Evolutionary conservation across 2,888 invertebrate genomes (phyloP), one percentile per base, ranked within the genome.

Genomic region (Cephonodes hylas): DNA sequence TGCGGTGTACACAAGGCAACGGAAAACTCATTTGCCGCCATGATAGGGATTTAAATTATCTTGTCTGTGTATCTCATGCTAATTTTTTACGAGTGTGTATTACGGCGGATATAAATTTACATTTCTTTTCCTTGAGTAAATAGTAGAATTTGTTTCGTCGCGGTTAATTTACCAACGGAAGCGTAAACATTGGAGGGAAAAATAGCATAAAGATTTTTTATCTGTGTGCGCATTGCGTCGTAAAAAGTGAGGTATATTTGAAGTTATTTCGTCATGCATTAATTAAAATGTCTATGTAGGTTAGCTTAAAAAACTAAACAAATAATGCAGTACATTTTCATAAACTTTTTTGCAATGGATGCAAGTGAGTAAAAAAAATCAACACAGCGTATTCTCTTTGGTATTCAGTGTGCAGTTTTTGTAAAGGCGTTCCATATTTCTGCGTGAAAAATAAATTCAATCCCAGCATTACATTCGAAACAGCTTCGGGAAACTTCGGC

Each of bases 41-140:
- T 76, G 78, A 80, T 76, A 77, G 77, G 78, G 77, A 80, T 80
- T 83, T 79, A 77, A 82, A 84, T 85, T 83, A 81, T 82, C 79
- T 78, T 67, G 71, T 71, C 69, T 66, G 73, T 67, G 72, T 73
- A 77, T 78, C 77, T 77, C 73, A 75, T 77, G 76, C 25, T 42
- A 42, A 60, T 42, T 60, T 60, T 48, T 53, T 60, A 48, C 59
- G 46, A 48, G 34, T 18, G 48, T 23, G 23, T 42, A 42, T 60
- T 42, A 38, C 25, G 34, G 15, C 6, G 22, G 18, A 48, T 46
- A 53, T 60, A 20, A 53, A 27, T 60, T 60, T 60, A 10, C 22
- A 56, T 34, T 46, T 23, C n/a, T 59, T 59, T 22, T 7, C 20
- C n/a, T n/a, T 46, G 6, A 22, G 34, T 34, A 42, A 59, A 34